Percentiles rank a stretch among this genome's conserved stretches.
phyloP scores from a whole-genome alignment of 2,797 vertebrate genomes.

The Odontamblyopus lacepedii region DNA sequence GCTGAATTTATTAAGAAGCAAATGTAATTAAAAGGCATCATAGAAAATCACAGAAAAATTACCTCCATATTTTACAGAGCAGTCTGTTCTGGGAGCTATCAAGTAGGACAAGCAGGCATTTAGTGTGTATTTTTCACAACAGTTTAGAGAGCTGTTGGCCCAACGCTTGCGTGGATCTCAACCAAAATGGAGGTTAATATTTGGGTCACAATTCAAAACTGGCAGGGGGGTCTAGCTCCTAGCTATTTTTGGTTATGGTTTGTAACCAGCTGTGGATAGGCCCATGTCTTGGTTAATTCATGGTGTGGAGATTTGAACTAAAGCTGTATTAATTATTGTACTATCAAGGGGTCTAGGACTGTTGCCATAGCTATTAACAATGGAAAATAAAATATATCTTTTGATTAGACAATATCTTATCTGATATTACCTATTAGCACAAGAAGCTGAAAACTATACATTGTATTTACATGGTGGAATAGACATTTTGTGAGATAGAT shows the following conservation, averaged over 20 bases:
- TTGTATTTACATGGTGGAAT: background rate
- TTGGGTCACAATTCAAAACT: background rate
- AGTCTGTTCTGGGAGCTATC: slow-evolving; percentile 2
- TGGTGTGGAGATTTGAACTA: background rate
- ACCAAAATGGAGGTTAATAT: background rate
- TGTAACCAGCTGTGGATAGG: background rate
- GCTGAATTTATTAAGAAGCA: slow-evolving; percentile 36
- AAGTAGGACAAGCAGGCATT: slow-evolving; percentile 7
- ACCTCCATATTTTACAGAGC: background rate
- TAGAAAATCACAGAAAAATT: slow-evolving; percentile 27
- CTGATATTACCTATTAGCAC: no score
- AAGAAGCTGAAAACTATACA: no score
- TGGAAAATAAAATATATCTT: no score
- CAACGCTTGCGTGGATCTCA: background rate
- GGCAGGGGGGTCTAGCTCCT: background rate
- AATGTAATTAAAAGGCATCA: slow-evolving; percentile 52
- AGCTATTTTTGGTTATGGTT: background rate
- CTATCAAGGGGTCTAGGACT: no score
- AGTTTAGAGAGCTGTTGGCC: background rate
- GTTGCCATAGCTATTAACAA: no score
- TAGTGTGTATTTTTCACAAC: slow-evolving; percentile 1
- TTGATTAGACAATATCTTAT: no score
- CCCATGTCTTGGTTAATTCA: background rate
- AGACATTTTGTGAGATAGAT: background rate
- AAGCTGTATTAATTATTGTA: background rate